These are phyloP conservation scores for Euura saliciscinereae DNA, from an alignment of 1,140 invertebrate genomes.

Conservation along the genomic window DNA sequence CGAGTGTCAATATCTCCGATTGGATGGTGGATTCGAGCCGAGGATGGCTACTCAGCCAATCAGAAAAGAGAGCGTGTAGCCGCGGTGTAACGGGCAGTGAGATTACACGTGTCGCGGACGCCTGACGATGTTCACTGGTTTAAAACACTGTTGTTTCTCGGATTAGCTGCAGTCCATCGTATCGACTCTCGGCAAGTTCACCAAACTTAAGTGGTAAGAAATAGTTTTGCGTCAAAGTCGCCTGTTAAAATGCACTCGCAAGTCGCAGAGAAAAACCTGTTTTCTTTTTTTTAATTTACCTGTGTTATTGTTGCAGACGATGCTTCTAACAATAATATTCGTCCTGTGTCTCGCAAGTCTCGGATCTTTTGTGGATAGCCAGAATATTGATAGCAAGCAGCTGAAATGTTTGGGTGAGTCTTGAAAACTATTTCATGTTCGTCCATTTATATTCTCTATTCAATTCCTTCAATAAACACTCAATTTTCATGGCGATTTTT, in stretches of 20 bases:
- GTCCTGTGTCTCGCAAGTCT: background rate
- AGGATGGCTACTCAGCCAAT: background rate
- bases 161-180: background rate
- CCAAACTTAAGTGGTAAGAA: background rate
- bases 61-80: slow-evolving; percentile 1
- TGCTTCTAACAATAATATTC: background rate
- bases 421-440: slow-evolving; percentile 13
- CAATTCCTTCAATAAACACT: no score
- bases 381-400: slow-evolving; percentile 24
- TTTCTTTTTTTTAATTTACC: no score
- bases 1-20: background rate
- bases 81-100: background rate
- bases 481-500: no score
- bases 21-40: background rate
- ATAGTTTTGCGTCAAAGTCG: no score
- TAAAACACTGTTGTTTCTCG: background rate
- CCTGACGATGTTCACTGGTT: background rate
- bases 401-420: slow-evolving; percentile 46
- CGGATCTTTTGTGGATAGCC: background rate
- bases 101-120: background rate
- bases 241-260: no score
- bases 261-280: no score
- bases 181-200: background rate
- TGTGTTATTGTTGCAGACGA: background rate
- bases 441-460: background rate